phyloP scores from a whole-genome alignment of 1,140 invertebrate genomes.

The Calycopis cecrops region DNA sequence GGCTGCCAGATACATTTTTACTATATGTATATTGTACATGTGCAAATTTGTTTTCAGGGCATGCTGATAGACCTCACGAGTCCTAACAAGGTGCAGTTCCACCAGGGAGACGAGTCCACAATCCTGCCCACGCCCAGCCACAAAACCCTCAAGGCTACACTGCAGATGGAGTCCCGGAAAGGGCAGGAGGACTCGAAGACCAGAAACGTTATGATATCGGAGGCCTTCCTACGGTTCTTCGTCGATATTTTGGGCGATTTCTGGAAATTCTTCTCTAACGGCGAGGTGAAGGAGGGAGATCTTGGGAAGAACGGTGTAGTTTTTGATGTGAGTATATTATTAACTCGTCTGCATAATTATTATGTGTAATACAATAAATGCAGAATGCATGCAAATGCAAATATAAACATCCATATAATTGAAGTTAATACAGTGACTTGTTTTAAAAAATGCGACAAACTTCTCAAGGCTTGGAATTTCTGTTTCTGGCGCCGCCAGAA shows the following conservation, averaged over 20 bases:
- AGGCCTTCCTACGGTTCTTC: slow-evolving; percentile 83
- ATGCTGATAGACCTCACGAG: slow-evolving; percentile 62
- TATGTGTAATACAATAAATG: too few species aligned
- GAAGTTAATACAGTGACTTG: too few species aligned
- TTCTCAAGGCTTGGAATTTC: too few species aligned
- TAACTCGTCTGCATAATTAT: too few species aligned
- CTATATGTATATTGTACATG: too few species aligned
- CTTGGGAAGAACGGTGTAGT: slow-evolving; percentile 49
- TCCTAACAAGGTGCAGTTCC: slow-evolving; percentile 51
- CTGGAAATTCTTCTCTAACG: slow-evolving; percentile 59
- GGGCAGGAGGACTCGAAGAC: slow-evolving; percentile 54
- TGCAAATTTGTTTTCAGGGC: slow-evolving; percentile 40
- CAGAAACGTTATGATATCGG: slow-evolving; percentile 81
- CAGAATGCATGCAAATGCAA: too few species aligned
- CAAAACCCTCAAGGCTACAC: slow-evolving; percentile 78
- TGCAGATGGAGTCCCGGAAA: slow-evolving; percentile 76
- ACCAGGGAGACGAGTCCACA: slow-evolving; percentile 80
- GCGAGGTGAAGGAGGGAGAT: slow-evolving; percentile 43
- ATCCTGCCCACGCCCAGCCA: slow-evolving; percentile 79
- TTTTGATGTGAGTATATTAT: slow-evolving; percentile 56
- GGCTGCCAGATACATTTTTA: background rate
- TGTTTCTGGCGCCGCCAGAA: too few species aligned
- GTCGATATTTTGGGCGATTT: slow-evolving; percentile 81
- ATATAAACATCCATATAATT: too few species aligned
- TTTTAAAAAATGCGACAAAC: too few species aligned